Evolutionary conservation across 2,888 invertebrate genomes (phyloP), one percentile per base, ranked within the genome.

Genomic region (Mythimna impura): DNA sequence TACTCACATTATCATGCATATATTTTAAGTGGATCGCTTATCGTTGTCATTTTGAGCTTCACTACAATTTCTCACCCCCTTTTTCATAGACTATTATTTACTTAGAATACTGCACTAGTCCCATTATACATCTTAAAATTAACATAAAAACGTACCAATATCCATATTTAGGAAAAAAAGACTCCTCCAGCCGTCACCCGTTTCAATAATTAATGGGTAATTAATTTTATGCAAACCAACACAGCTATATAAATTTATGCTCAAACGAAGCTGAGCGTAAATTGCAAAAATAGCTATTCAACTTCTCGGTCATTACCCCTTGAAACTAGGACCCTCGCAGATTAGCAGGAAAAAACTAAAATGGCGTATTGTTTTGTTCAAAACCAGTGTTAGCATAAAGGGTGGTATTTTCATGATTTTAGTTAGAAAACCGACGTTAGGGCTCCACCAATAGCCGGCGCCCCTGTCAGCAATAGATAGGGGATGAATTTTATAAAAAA

Each of bases 361-460:
- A 94, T 94, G 92, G 91, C 92, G 92, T 84, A 93, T 94, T 94
- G 94, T 94, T 93, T 91, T 91, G 91, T 89, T 91, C 89, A 89
- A 92, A 91, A 91, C 91, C 89, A 89, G 87, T 93, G 91, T 91
- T 91, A 89, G 91, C 90, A 94, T 91, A 94, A 94, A 94, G 94
- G 94, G 94, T 92, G 89, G 91, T 85, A 87, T 90, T 91, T 91
- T 90, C 93, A 91, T 91, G 92, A 93, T 93, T 93, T 93, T 91
- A 92, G 91, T 90, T 91, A 89, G 91, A 90, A 92, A 90, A 89
- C 89, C 88, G 87, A 87, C 90, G 87, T 81, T 84, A 85, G 81
- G 83, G 89, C 89, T 91, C 93, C 90, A 81, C 94, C 94, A 93
- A 94, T 94, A 86, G 92, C 89, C 86, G 84, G 82, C 87, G 89